A percentile compares a stretch with the other conserved stretches of the same genome.
Conservation (phyloP, 2,113 vertebrate species). For the Nerophis lumbriciformis region DNA sequence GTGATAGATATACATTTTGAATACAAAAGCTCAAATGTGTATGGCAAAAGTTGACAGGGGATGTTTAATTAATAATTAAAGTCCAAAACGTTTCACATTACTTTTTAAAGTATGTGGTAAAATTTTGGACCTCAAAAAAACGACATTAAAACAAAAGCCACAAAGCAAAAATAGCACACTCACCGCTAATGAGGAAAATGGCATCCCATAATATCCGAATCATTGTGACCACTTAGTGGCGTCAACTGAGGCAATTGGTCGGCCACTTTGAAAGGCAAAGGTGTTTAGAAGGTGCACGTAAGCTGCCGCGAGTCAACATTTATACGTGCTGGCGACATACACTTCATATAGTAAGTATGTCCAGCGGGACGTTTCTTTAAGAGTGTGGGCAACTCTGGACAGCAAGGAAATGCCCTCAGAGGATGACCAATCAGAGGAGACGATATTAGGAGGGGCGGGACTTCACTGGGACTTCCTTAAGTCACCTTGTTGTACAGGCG, state of each 20-base stretch:
- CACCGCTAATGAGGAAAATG: conserved; percentile 71
- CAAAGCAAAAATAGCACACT: conserved; percentile 22
- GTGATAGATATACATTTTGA: not conserved
- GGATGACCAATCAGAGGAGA: conserved; percentile 50
- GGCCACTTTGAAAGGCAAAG: conserved; percentile 22
- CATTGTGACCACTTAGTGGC: conserved; percentile 51
- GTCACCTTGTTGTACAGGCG: not conserved
- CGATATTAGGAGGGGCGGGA: conserved; percentile 4
- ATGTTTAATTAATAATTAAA: too few species aligned
- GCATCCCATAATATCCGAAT: conserved; percentile 71
- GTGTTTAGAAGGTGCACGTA: conserved; percentile 5
- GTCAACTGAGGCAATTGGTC: conserved; percentile 7
- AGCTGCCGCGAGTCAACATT: conserved; percentile 8
- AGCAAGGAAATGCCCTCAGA: conserved; percentile 51
- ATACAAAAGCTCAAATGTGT: too few species aligned
- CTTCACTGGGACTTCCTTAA: conserved; percentile 27
- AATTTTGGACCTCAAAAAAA: not conserved
- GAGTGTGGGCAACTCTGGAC: conserved; percentile 52
- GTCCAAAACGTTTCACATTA: too few species aligned
- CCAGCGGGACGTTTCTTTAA: conserved; percentile 32
- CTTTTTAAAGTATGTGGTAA: too few species aligned
- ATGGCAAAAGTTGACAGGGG: too few species aligned
- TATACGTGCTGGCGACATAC: conserved; percentile 12
- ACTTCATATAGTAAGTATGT: too few species aligned
- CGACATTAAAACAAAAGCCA: not conserved